Conservation (phyloP, 2,113 vertebrate genomes). For the Callionymus lyra region DNA sequence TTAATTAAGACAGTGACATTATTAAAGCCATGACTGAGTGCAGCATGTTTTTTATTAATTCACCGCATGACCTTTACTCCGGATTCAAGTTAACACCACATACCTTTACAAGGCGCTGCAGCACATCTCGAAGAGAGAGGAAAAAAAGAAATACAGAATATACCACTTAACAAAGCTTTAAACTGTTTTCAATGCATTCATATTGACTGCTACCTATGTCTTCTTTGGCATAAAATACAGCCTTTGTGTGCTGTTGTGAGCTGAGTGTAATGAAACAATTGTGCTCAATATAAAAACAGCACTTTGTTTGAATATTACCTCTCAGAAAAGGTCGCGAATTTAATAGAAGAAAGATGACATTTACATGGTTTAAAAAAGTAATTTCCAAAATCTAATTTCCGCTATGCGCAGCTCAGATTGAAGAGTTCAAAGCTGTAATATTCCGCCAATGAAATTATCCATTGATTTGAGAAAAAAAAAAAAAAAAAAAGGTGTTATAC, state of each 20-base stretch:
- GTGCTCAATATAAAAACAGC: conserved; percentile 24
- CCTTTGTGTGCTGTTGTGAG: neutral
- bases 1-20: conserved; percentile 60
- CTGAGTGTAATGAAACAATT: conserved; percentile 26
- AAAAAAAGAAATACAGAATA: conserved; percentile 8
- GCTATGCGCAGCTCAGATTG: conserved; percentile 25
- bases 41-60: conserved; percentile 48
- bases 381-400: conserved; percentile 51
- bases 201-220: neutral
- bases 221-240: too few relatives aligned
- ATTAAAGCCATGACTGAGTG: conserved; percentile 44
- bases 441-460: conserved; percentile 44
- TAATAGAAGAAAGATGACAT: conserved; percentile 42
- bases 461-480: conserved; percentile 41
- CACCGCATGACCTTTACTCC: conserved; percentile 47
- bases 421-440: conserved; percentile 37
- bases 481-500: conserved; percentile 19
- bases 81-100: conserved; percentile 40
- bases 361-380: conserved; percentile 43
- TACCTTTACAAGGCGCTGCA: conserved; percentile 23
- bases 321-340: conserved; percentile 32
- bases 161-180: conserved; percentile 2
- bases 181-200: conserved; percentile 5
- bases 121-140: conserved; percentile 11
- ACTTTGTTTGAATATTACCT: conserved; percentile 44